Base-by-base conservation (phyloP, 2,113 vertebrate species). In the Isichthys henryi region DNA sequence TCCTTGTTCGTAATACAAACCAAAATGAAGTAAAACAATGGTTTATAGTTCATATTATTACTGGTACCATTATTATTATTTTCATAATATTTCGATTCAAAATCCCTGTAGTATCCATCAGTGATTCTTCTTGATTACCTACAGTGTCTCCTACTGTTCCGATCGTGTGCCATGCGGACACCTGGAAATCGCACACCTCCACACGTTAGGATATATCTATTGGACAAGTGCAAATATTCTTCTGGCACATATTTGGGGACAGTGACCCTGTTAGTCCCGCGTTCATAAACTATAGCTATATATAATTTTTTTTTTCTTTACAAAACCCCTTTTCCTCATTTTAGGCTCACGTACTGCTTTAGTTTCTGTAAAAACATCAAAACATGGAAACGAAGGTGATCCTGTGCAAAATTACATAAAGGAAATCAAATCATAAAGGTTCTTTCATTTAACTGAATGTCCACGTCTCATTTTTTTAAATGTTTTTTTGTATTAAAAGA, bases 261-360 rank as follows among this genome's bases (percentile, higher is more conserved):
- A 98, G 97, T 98, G 97, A 99, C 98, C 98, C 98, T 99, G 98
- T 99, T 98, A 97, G 97, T 99, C 98, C 98, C 96, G 97, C 98
- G 97, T 97, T 98, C 98, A 97, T 98, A 98, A 97, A 98, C 97
- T 98, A 98, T 98, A 98, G 98, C 97, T 98, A 96, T 95, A 52
- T 83, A 62, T 88, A 46, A 39, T 39, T 53, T 43, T 88, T 88
- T 87, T 93, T 93, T 95, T 97, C 98, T 99, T 98, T 98, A 98
- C 97, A 98, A 98, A 98, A 98, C 94, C 96, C 96, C 97, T 96
- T 95, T 95, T 95, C 95, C 94, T 95, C 92, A 90, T 95, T 95
- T 96, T 95, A 97, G 97, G 97, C 96, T 97, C 95, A 96, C 97
- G 97, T 97, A 97, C 98, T 96, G 96, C 95, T 96, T 96, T 97